These are phyloP conservation scores for Dendropsophus ebraccatus DNA, from an alignment of 2,113 vertebrate genomes.

Conservation along the genomic window DNA sequence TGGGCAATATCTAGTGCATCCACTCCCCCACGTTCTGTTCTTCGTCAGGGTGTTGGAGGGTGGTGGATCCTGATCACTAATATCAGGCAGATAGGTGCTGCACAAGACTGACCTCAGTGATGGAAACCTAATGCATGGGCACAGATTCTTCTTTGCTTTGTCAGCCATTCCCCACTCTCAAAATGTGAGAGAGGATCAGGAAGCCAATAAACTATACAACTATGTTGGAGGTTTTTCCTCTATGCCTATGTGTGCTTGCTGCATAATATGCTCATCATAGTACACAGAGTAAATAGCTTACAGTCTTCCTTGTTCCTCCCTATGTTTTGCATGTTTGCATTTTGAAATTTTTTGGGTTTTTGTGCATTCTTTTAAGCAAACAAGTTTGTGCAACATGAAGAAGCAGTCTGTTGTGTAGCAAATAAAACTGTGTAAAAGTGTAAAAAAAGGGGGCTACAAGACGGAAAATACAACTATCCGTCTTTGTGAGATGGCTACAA, in stretches of 20 bases:
- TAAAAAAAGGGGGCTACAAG: too few species aligned
- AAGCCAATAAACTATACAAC: neutral
- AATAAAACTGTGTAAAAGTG: neutral
- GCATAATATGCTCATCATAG: too few species aligned
- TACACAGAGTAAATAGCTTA: neutral
- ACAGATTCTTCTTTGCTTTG: neutral
- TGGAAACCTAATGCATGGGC: neutral
- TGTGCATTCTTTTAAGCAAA: neutral
- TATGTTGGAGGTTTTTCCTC: neutral
- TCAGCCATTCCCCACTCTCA: too few species aligned
- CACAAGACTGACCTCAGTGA: neutral
- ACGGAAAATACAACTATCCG: too few species aligned
- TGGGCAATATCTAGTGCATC: neutral
- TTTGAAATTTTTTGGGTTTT: neutral
- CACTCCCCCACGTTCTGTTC: neutral
- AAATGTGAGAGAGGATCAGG: neutral
- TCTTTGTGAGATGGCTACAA: too few species aligned
- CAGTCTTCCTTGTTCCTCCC: neutral
- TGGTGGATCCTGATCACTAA: neutral
- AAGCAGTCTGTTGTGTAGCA: neutral
- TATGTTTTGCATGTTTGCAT: neutral
- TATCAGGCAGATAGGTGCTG: too few species aligned
- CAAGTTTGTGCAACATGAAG: neutral
- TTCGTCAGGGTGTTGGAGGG: neutral
- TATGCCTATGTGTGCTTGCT: neutral